Evolutionary conservation across 1,140 invertebrate species (phyloP).

Genomic region (Choristoneura fumiferana): DNA sequence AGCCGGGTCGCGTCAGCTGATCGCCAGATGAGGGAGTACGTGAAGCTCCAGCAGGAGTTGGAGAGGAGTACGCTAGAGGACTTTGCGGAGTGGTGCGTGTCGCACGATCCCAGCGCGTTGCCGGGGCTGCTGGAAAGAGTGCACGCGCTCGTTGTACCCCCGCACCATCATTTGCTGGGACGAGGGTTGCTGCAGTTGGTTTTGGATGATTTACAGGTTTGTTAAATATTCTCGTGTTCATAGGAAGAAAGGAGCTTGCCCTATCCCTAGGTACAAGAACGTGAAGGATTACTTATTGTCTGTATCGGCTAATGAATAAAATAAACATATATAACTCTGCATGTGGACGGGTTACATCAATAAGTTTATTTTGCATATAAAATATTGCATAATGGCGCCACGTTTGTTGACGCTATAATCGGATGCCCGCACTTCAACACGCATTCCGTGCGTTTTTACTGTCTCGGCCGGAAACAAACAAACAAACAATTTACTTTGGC

Average conservation of each 20-base stretch:
- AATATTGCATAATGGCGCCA: too few relatives aligned
- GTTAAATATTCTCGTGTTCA: too few relatives aligned
- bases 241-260: too few relatives aligned
- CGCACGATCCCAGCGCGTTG: conserved; percentile 81
- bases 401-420: too few relatives aligned
- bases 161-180: conserved; percentile 56
- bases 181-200: conserved; percentile 73
- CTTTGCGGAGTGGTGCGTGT: conserved; percentile 83
- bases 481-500: too few relatives aligned
- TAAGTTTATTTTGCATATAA: too few relatives aligned
- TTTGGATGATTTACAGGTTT: conserved; percentile 76
- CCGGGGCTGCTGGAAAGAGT: conserved; percentile 83
- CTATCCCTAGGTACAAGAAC: too few relatives aligned
- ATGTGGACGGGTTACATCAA: too few relatives aligned
- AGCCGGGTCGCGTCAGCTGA: conserved; percentile 80
- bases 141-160: conserved; percentile 79
- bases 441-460: too few relatives aligned
- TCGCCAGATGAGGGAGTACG: conserved; percentile 79
- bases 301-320: not conserved
- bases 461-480: too few relatives aligned
- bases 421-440: too few relatives aligned
- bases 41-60: conserved; percentile 69
- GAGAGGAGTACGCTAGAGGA: conserved; percentile 83
- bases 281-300: too few relatives aligned
- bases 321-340: not conserved